Evolutionary conservation across 1,140 invertebrate species (phyloP), one percentile per base, ranked within the genome.

Genomic region (Heliconius himera): DNA sequence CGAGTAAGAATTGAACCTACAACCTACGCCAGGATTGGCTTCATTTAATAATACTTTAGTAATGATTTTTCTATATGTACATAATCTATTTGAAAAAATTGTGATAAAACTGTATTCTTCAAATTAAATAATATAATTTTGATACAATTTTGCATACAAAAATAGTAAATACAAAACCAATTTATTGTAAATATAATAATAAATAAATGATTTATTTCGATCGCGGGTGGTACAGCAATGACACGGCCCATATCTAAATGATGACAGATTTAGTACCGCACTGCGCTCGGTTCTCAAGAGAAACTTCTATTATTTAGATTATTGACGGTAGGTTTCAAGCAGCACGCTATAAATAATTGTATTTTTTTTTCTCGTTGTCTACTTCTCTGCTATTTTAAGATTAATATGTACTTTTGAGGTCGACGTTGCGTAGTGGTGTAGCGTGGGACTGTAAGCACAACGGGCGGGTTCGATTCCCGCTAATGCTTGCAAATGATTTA

Each of bases 221-320:
- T 41, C 36, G 49, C 56, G 49, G 66, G 77, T 78, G 80, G 70
- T 29, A 66, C 60, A 13, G 0, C 73, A 81, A 73, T 79, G 81
- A 83, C 79, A 84, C 70, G 76, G 76, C 74, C 73, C 80, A 80
- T 80, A 71, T 76, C 70, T 41, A 49, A 38, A 16, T 76, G 82
- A 77, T 66, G 84, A 85, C 80, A 79, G 82, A 85, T 79, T 74
- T 85, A 85, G 79, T 82, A 78, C 72, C 70, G 49, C 79, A 73
- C 46, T 73, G 70, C 26, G 51, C 46, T 66, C 70, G 1, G 79
- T 79, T 80, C 80, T 78, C 79, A 56, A 56, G 80, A 70, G 82
- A 81, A 81, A 79, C 49, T 76, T 60, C 46, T 66, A 66, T 66
- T n/a, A 78, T 56, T 72, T 49, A 13, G 70, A 74, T 78, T 78